Conservation (phyloP, 2,888 invertebrate genomes). For the Netelia fuscicornis region DNA sequence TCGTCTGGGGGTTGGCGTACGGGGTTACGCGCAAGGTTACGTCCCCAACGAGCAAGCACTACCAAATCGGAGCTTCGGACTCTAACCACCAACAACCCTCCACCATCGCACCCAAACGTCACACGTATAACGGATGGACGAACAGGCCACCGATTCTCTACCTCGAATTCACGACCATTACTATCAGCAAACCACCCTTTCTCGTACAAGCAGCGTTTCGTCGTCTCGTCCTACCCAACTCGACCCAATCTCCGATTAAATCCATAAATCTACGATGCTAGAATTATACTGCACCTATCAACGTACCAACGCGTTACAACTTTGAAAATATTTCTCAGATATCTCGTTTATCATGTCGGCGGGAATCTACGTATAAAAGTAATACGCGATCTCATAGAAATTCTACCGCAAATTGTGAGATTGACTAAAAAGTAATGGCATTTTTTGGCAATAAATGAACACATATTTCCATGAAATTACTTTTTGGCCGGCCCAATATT, state of each 20-base stretch:
- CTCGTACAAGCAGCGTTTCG: slow-evolving; percentile 57
- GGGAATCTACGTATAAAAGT: too few species aligned
- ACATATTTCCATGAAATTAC: too few species aligned
- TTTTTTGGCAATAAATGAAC: too few species aligned
- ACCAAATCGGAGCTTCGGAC: slow-evolving; percentile 64
- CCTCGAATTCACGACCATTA: slow-evolving; percentile 59
- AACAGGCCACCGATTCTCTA: slow-evolving; percentile 66
- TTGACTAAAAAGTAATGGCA: too few species aligned
- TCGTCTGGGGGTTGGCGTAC: slow-evolving; percentile 52
- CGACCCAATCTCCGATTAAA: slow-evolving; percentile 55
- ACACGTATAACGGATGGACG: slow-evolving; percentile 46
- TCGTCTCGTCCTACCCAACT: slow-evolving; percentile 31
- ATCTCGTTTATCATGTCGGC: not conserved
- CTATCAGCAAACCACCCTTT: slow-evolving; percentile 52
- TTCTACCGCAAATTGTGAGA: too few species aligned
- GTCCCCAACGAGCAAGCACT: slow-evolving; percentile 68
- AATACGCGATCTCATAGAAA: too few species aligned
- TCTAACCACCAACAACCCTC: slow-evolving; percentile 52
- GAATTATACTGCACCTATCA: slow-evolving; percentile 14
- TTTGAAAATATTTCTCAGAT: not conserved
- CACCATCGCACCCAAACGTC: slow-evolving; percentile 30
- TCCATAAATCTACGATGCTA: slow-evolving; percentile 49
- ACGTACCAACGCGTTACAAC: not conserved
- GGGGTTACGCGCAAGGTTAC: slow-evolving; percentile 67
- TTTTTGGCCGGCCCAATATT: too few species aligned